Conservation (phyloP, 2,888 invertebrate species). For the Lochmaea crataegi region DNA sequence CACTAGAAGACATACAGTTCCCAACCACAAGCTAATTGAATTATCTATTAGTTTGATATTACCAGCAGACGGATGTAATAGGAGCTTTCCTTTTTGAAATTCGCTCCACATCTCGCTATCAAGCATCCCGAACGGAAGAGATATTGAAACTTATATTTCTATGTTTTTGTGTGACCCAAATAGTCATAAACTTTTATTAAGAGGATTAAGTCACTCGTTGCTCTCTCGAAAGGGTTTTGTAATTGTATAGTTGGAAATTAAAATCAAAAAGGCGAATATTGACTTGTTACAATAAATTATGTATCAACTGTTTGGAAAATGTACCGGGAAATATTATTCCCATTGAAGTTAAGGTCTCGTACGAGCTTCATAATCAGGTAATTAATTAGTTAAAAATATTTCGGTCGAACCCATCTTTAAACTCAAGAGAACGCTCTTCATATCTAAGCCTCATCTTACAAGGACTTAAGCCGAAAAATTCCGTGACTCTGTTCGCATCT, state of each 20-base stretch:
- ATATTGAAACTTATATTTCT: not conserved
- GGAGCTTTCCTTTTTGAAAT: not conserved
- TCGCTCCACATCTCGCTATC: not conserved
- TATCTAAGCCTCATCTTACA: too few relatives aligned
- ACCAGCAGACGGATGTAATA: not conserved
- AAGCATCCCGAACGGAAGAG: not conserved
- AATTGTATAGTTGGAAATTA: not conserved
- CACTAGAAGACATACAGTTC: constrained; percentile 1
- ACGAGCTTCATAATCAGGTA: too few relatives aligned
- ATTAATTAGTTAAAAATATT: too few relatives aligned
- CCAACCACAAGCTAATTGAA: not conserved
- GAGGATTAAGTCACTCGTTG: not conserved
- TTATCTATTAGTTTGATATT: constrained; percentile 4
- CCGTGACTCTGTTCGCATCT: too few relatives aligned
- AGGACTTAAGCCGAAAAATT: too few relatives aligned
- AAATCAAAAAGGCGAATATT: not conserved
- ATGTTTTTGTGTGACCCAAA: not conserved
- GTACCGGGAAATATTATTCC: too few relatives aligned
- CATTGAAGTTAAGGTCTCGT: too few relatives aligned
- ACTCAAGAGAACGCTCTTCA: too few relatives aligned
- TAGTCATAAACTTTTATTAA: not conserved
- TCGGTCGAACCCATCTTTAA: too few relatives aligned
- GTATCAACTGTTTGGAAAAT: too few relatives aligned
- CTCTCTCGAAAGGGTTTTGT: not conserved
- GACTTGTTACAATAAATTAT: too few relatives aligned